Base-by-base conservation (phyloP, 1,140 invertebrate species). In the Venustaconcha ellipsiformis region DNA sequence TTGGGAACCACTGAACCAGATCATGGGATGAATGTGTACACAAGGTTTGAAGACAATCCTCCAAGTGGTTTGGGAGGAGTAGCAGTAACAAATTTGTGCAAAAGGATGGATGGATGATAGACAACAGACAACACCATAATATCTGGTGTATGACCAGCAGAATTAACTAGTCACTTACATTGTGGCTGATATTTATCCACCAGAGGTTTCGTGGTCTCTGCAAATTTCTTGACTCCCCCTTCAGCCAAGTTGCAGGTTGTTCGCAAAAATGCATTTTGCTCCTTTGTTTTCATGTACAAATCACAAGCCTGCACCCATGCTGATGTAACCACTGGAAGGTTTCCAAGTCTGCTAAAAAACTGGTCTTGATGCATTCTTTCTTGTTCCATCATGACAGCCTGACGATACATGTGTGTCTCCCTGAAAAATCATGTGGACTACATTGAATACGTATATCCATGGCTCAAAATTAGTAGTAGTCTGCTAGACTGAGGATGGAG, bases 251-350 rank as follows among this genome's bases (percentile, higher is more conserved):
- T 72, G 57, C 78, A 78, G 18, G 79, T 79, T 20, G 48, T 72
- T 20, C 62, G 60, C 15, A 81, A 30, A 37, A 83, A 37, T 1
- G 65, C 55, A 72, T 81, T 71, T 15, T 30, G 37, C 2, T 81
- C 79, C 71, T 83, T 83, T 5, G 82, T 81, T n/a, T 78, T 77
- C 30, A 62, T 20, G 68, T 83, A 83, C 6, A 75, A 57, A 37
- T 67, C 73, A 55, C 70, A 78, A 6, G 73, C 82, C 48, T 72
- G 70, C 2, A 57, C 69, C 71, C 76, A 78, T 18, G 79, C 82
- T 18, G 76, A 79, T 26, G 62, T 70, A 11, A 83, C 82, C 14
- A 83, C 70, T 2, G 82, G 82, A 1, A 81, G 72, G 55, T 55
- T 79, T 1, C 70, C 77, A 12, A 83, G 70, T 23, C 80, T 66